Evolutionary conservation across 2,888 invertebrate species (phyloP).

Genomic region (Pheosia gnoma): DNA sequence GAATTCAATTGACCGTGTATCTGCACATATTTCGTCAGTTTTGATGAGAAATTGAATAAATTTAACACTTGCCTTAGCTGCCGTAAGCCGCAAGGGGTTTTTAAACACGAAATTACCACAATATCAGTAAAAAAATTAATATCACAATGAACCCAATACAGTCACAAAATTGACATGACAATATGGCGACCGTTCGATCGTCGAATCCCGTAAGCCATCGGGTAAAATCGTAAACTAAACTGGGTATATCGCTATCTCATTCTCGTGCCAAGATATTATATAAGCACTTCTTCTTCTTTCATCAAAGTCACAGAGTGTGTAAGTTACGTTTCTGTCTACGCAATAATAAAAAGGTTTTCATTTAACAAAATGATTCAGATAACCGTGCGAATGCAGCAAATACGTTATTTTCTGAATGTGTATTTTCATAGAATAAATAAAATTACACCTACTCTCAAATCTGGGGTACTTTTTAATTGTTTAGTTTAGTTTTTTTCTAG

Average conservation of each 20-base stretch:
- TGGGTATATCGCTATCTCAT: slow-evolving; percentile 35
- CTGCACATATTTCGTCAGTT: background rate
- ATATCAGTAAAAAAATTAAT: slow-evolving; percentile 44
- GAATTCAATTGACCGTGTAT: slow-evolving; percentile 38
- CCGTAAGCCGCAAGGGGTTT: slow-evolving; percentile 51
- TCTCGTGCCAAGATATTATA: slow-evolving; percentile 13
- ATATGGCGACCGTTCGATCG: slow-evolving; percentile 73
- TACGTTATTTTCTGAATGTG: too few species aligned
- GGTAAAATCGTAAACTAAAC: slow-evolving; percentile 27
- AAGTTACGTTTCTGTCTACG: slow-evolving; percentile 35
- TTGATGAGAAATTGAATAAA: slow-evolving; percentile 8
- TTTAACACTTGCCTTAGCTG: slow-evolving; percentile 54
- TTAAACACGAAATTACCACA: slow-evolving; percentile 47
- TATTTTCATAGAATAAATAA: too few species aligned
- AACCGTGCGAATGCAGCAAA: too few species aligned
- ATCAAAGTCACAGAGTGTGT: slow-evolving; percentile 23
- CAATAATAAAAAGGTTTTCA: slow-evolving; percentile 1
- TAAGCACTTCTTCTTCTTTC: slow-evolving; percentile 27
- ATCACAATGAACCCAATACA: slow-evolving; percentile 61
- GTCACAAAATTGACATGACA: slow-evolving; percentile 76
- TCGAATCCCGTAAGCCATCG: slow-evolving; percentile 49
- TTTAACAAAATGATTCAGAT: too few species aligned
- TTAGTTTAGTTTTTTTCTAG: too few species aligned
- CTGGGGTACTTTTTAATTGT: too few species aligned
- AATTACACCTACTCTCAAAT: too few species aligned